Base-by-base conservation (phyloP, 2,113 vertebrate species). In the Tetraodon nigroviridis region DNA sequence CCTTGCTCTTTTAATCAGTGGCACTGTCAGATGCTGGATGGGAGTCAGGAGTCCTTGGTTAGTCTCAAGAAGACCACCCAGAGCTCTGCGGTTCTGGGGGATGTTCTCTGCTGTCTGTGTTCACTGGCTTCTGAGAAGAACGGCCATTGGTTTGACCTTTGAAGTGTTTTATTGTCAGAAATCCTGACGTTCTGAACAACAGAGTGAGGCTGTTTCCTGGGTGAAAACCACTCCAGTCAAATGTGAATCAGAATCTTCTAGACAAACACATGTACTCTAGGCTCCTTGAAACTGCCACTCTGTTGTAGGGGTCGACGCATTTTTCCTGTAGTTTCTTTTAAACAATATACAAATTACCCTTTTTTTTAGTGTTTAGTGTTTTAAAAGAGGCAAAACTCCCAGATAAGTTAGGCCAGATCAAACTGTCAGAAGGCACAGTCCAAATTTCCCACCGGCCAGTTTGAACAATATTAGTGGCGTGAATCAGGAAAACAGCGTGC, bases 31-130 rank as follows among this genome's bases (percentile, higher is more conserved):
- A 62, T 74, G 61, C 70, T 80, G 76, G 78, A 85, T 63, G 58
- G 61, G 75, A 84, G 72, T 84, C 82, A 79, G 81, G 55, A 53
- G 72, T 77, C 61, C 58, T 51, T 17, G 67, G 75, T 67, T 24
- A 16, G 58, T 53, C 19, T 29, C 32, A 46, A 70, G 49, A 12
- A 72, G 90, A 90, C 90, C 90, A 91, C 90, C 89, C 89, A 89
- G 55, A 78, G 77, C 46, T 69, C 58, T 81, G 79, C 61, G 82
- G 83, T 69, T 79, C 64, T 32, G 32, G 10, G 49, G 65, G 71
- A 80, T 72, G 73, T 64, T 42, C 24, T 62, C 45, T 79, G 78
- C 67, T 62, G 59, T 71, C 76, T 73, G 67, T 16, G 66, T 17
- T 55, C 12, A 6, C 62, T 65, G 71, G 46, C 73, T 82, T 69